Evolutionary conservation across 2,113 vertebrate species (phyloP).

Genomic region (Myxocyprinus asiaticus): DNA sequence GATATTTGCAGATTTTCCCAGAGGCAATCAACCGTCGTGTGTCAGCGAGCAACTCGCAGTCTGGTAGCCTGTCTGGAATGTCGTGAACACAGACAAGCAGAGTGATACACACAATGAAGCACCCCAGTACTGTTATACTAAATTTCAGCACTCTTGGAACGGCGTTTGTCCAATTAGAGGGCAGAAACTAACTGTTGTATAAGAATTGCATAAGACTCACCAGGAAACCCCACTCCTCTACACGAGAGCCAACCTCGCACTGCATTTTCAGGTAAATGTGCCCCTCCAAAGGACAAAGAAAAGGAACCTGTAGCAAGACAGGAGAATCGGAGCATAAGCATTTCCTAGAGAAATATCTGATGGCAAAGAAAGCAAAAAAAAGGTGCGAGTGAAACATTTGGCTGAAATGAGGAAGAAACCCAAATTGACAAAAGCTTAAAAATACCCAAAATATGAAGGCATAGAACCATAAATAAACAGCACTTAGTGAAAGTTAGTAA

Average conservation of each 20-base stretch:
- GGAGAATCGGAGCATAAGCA: not conserved
- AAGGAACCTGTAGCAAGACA: constrained; percentile 80
- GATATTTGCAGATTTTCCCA: no score
- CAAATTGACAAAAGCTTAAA: not conserved
- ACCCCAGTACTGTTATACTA: no score
- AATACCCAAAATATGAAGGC: not conserved
- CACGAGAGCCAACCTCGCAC: constrained; percentile 87
- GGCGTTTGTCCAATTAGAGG: no score
- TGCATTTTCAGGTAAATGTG: constrained; percentile 90
- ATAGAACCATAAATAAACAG: not conserved
- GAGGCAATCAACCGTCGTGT: no score
- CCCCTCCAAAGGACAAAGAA: constrained; percentile 91
- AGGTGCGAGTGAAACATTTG: not conserved
- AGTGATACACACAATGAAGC: no score
- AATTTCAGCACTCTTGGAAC: no score
- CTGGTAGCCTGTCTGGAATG: no score
- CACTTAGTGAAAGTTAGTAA: constrained; percentile 5
- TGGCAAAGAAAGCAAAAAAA: not conserved
- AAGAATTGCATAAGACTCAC: constrained; percentile 71
- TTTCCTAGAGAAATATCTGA: not conserved
- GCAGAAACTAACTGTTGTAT: no score
- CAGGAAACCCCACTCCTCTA: constrained; percentile 92
- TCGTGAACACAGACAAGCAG: no score
- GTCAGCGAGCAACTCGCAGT: no score
- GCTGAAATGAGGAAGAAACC: not conserved